A percentile compares a stretch with the other conserved stretches of the same genome.
Conservation (phyloP, 2,888 invertebrate species). For the Sarcophaga variegata region DNA sequence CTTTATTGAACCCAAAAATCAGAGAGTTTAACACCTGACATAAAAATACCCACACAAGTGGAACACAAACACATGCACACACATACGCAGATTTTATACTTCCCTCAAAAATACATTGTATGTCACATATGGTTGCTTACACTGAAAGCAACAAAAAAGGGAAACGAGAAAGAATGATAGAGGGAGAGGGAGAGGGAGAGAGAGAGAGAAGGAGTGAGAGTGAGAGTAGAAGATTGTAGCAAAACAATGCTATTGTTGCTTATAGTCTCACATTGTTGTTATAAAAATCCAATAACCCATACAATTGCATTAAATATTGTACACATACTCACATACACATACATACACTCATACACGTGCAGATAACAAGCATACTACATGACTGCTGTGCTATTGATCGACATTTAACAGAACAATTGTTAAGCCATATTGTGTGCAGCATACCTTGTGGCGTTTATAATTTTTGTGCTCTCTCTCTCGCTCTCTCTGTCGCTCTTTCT, state of each 20-base stretch:
- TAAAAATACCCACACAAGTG: background rate
- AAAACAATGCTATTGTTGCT: background rate
- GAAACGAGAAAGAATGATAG: too few relatives aligned
- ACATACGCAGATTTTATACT: background rate
- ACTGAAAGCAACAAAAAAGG: too few relatives aligned
- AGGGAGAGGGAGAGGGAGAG: too few relatives aligned
- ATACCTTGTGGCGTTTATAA: conserved; percentile 24
- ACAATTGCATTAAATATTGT: background rate
- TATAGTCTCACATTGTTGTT: background rate
- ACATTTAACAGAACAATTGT: background rate
- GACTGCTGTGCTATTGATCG: background rate
- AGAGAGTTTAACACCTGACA: conserved; percentile 33
- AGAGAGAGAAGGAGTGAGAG: too few relatives aligned
- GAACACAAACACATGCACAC: background rate
- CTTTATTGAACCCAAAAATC: conserved; percentile 4
- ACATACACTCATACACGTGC: too few relatives aligned
- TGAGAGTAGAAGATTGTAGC: background rate
- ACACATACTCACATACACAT: background rate
- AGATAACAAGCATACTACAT: background rate
- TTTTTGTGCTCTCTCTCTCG: too few relatives aligned
- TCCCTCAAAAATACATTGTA: too few relatives aligned
- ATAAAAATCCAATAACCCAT: background rate
- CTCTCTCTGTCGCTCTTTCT: too few relatives aligned
- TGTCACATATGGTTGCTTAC: too few relatives aligned
- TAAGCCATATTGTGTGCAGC: conserved; percentile 2